Evolutionary conservation across 2,888 invertebrate genomes (phyloP), one percentile per base, ranked within the genome.

Genomic region (Aplocera efformata): DNA sequence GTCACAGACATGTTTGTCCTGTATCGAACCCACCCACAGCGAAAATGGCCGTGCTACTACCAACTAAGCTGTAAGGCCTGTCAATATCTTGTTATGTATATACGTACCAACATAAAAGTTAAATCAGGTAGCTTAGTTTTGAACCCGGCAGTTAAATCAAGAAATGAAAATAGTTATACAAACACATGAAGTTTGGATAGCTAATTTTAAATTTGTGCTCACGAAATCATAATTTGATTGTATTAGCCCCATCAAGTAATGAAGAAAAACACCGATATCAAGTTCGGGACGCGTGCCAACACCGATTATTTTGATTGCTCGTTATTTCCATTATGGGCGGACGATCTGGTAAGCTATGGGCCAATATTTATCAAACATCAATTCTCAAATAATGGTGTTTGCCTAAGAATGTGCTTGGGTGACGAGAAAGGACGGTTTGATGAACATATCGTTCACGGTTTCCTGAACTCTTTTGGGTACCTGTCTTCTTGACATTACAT

Each of bases 301-400:
- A 36, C 23, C 10, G 32, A 52, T 50, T 47, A 52, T 40, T 59
- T 48, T 53, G 37, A 53, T 59, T 50, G 27, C 42, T 47, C 39
- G 37, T 48, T 36, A 53, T 53, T 46, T 49, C 44, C 43, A 50
- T 45, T 48, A 42, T 37, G 45, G 39, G 48, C 30, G 48, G 57
- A 51, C 52, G 30, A 42, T 48, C 47, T 39, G 23, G 49, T 55
- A 51, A 59, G 51, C 47, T 37, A 37, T 34, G 42, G 20, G 30
- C 37, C 44, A 54, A 58, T 66, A 56, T 66, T 65, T 60, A 59
- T 54, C 57, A 65, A 61, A 63, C 63, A 62, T 40, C 34, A 48
- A 50, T 58, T 46, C 48, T 52, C 53, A 61, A 53, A 64, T 37
- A 38, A 32, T 50, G 40, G 30, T 68, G 41, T 72, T 70, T 69